Evolutionary conservation across 2,113 vertebrate genomes (phyloP), one percentile per base, ranked within the genome.

Genomic region (Callipepla californica): DNA sequence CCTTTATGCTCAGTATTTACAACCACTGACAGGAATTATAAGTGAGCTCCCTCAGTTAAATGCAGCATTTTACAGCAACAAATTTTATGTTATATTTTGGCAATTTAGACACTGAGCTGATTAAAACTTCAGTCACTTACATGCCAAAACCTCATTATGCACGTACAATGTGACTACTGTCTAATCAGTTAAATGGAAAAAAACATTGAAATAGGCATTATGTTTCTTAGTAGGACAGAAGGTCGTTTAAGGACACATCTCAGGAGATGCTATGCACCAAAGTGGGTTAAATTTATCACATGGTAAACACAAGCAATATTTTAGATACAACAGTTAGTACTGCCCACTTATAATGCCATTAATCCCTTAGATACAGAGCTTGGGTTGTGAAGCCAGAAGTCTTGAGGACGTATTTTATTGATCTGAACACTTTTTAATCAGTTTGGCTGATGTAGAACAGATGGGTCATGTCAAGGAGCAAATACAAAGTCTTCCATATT

Each of bases 361-460:
- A 77, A 11, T 48, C 26, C 21, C 57, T 61, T n/a, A 38, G 61
- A 74, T 85, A 73, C 44, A 91, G 80, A 91, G 57, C 38, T 53
- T 67, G 21, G 44, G 40, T 51, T 92, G 55, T 2, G 1, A 85
- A 2, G 3, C 26, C 57, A 68, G 44, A 44, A 80, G 66, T 91
- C 76, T 38, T 23, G 13, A 94, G 38, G 45, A 89, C 30, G 40
- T 45, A 40, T 28, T 80, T 76, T 32, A 13, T 61, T 48, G 61
- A 85, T 69, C 26, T 67, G 6, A 94, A 70, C 19, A 85, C 42
- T 69, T 63, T 91, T 87, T 58, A 87, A 73, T 18, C 40, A 66
- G n/a, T 73, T 82, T 58, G 73, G 79, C 82, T 94, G 76, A 87
- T 85, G 61, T 65, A 83, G 65, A 96, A 89, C 85, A 94, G 73